These are phyloP conservation scores for Tachina fera DNA, from an alignment of 2,888 invertebrate species.

Conservation along the genomic window DNA sequence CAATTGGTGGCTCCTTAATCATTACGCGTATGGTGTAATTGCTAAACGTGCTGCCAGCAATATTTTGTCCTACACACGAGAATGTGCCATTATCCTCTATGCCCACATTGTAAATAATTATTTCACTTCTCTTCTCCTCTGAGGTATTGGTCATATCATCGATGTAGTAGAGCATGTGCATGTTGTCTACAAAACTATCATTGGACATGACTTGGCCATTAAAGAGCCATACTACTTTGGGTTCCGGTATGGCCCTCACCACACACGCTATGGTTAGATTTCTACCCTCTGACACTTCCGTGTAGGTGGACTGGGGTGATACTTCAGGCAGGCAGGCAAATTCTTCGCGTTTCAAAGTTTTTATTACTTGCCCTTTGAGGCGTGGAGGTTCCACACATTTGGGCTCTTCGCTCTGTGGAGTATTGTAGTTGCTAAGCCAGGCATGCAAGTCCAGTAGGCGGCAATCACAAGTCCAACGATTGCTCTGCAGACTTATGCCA, in stretches of 20 bases:
- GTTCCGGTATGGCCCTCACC: constrained; percentile 91
- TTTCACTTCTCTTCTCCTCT: constrained; percentile 90
- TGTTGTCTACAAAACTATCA: constrained; percentile 88
- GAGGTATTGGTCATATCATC: constrained; percentile 88
- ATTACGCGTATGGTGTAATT: constrained; percentile 92
- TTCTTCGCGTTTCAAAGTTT: constrained; percentile 87
- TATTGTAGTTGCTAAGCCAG: constrained; percentile 90
- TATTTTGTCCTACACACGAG: constrained; percentile 92
- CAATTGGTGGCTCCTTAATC: constrained; percentile 88
- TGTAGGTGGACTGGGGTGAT: constrained; percentile 88
- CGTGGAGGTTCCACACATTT: constrained; percentile 89
- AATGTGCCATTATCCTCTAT: constrained; percentile 93
- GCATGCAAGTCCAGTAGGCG: constrained; percentile 89
- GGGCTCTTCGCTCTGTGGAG: constrained; percentile 91
- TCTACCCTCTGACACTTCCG: constrained; percentile 91
- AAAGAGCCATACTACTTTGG: constrained; percentile 92
- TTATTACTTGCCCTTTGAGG: constrained; percentile 87
- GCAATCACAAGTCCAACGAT: constrained; percentile 96
- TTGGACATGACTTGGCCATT: constrained; percentile 91
- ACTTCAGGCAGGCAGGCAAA: constrained; percentile 93
- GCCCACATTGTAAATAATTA: constrained; percentile 90
- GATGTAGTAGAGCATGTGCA: constrained; percentile 88
- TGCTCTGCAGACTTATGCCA: constrained; percentile 92
- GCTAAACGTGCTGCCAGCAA: constrained; percentile 90
- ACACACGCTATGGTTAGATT: constrained; percentile 92